Base-by-base conservation (phyloP, 2,888 invertebrate genomes). In the Crematogaster levior region DNA sequence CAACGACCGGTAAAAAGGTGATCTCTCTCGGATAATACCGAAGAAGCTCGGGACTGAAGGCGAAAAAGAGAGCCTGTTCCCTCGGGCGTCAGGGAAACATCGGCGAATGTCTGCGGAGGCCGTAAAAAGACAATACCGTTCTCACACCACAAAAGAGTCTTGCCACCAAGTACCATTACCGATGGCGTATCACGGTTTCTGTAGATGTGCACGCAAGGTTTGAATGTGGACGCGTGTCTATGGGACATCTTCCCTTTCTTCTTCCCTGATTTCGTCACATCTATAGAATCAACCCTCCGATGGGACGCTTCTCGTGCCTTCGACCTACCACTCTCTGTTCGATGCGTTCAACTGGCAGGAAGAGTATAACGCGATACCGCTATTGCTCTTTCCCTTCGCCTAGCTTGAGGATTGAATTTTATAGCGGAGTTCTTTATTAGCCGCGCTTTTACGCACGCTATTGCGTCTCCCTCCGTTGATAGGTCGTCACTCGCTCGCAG, bases 1-100 rank as follows among this genome's bases (percentile, higher is more conserved):
- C 93, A 94, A 94, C 93, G 94, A 94, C 92, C 94, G 94, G 94
- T 94, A 94, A 94, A 94, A 94, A 93, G 94, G 91, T 92, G 94
- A 94, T 94, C 93, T 93, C 91, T 91, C 90, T 90, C 89, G 91
- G 93, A 94, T 94, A 93, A 93, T 92, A 90, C 90, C 87, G 85
- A 90, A 85, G 90, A 86, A 88, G 85, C 43, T 34, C 61, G 77
- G 83, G 81, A 75, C 81, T 56, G 84, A 40, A 84, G 73, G 74
- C 74, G 81, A 84, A 86, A 82, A 83, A 81, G 83, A 84, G 85
- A 82, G 75, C 56, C 66, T 73, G 82, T 77, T 90, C 88, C 89
- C 88, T 81, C 84, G 89, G 90, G 92, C 88, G 86, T 87, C 84
- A 86, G 86, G 89, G 84, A 86, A 70, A 79, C 70, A 88, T 85